phyloP scores from a whole-genome alignment of 1,140 invertebrate genomes.

The Nasonia vitripennis region DNA sequence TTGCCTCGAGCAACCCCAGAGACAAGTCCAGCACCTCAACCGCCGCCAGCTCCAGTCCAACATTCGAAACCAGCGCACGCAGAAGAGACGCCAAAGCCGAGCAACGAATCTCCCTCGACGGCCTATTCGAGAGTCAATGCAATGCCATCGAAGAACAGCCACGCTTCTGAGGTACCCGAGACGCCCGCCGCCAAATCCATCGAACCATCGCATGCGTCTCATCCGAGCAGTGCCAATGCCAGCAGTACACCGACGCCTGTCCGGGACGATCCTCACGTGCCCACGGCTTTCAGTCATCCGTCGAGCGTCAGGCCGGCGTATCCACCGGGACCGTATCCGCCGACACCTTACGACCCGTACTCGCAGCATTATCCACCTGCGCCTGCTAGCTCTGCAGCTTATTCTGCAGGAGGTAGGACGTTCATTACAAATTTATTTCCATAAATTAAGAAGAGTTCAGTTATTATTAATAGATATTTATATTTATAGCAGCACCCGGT shows the following conservation, averaged over 20 bases:
- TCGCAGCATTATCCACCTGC: slow-evolving; percentile 74
- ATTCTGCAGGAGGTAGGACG: slow-evolving; percentile 69
- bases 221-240: slow-evolving; percentile 15
- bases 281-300: slow-evolving; percentile 72
- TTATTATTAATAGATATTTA: slow-evolving; percentile 35
- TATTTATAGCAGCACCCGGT: slow-evolving; percentile 66
- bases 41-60: slow-evolving; percentile 53
- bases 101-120: slow-evolving; percentile 56
- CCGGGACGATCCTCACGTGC: slow-evolving; percentile 64
- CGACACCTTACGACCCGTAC: slow-evolving; percentile 74
- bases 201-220: slow-evolving; percentile 31
- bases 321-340: slow-evolving; percentile 73
- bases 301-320: slow-evolving; percentile 70
- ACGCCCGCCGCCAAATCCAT: slow-evolving; percentile 40
- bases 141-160: background rate
- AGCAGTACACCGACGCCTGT: slow-evolving; percentile 39
- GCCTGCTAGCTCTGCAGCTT: slow-evolving; percentile 68
- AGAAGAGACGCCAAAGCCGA: slow-evolving; percentile 61
- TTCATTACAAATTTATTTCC: background rate
- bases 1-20: slow-evolving; percentile 36
- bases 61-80: slow-evolving; percentile 53
- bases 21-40: slow-evolving; percentile 59
- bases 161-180: background rate
- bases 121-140: slow-evolving; percentile 16
- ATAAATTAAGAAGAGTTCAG: slow-evolving; percentile 13